Evolutionary conservation across 2,888 invertebrate genomes (phyloP), one percentile per base, ranked within the genome.

Genomic region (Heliconius ethilla): DNA sequence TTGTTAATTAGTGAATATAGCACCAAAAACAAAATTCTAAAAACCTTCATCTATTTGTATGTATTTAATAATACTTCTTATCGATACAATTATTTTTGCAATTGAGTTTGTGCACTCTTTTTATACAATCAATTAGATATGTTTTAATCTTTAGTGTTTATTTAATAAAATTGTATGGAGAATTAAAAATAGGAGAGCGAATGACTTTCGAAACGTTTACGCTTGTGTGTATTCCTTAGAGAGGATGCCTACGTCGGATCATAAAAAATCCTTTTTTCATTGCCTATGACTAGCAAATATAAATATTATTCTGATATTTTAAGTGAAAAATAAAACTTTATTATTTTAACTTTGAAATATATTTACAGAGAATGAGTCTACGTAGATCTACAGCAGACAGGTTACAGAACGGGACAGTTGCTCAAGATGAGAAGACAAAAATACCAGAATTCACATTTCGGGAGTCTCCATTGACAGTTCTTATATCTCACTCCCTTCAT

Each of bases 391-490:
- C 82, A 75, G 76, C 76, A 9, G 79, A 75, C 29, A 79, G 78
- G 27, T 70, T 79, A 66, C 85, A 86, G 79, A 91, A 90, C 83
- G 89, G 87, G 51, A 78, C 80, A n/a, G 66, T 81, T n/a, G 81
- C 83, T 70, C 81, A 85, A 40, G 84, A 84, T 40, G 86, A 86
- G 18, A 83, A 85, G 76, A 82, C 84, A 29, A 83, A 84, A 22
- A 82, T 79, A n/a, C 83, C 87, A 37, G 92, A 92, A 79, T 98
- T 98, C 87, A 87, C 95, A n/a, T 88, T 95, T 11, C 95, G 98
- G 81, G 96, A 97, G 87, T 98, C 98, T 0, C 94, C 97, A n/a
- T 92, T 98, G 77, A 98, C 97, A 0, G 97, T 97, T 80, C 94
- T 98, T 33, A 95, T 97, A 83, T 95, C 97, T 86, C 96, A 96